Percentiles rank a stretch among this genome's conserved stretches.
Conservation (phyloP, 2,888 invertebrate genomes). For the Acronicta psi region DNA sequence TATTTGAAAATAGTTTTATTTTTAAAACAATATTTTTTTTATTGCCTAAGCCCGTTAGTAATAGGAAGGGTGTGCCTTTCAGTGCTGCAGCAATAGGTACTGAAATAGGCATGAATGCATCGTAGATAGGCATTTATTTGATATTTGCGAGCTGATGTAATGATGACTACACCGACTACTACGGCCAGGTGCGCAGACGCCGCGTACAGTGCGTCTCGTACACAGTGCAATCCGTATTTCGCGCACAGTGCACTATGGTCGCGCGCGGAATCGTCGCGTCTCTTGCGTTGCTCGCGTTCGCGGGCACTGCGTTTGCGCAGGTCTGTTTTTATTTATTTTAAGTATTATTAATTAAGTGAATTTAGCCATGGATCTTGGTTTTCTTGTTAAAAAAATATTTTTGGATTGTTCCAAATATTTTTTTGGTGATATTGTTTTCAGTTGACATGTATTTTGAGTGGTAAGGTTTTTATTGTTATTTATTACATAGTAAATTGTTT, state of each 20-base stretch:
- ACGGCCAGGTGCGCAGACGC: slow-evolving; percentile 34
- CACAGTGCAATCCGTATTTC: slow-evolving; percentile 31
- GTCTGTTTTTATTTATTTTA: slow-evolving; percentile 54
- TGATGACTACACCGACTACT: slow-evolving; percentile 1
- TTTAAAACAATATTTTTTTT: too few species aligned
- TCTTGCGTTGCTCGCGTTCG: slow-evolving; percentile 58
- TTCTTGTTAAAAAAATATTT: background rate
- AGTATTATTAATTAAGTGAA: slow-evolving; percentile 5
- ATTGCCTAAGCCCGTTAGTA: too few species aligned
- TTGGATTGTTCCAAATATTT: background rate
- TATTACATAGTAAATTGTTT: background rate
- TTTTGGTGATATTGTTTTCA: background rate
- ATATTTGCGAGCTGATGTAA: too few species aligned
- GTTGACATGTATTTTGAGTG: slow-evolving; percentile 1
- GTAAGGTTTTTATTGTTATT: slow-evolving; percentile 7
- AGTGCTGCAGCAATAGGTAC: too few species aligned
- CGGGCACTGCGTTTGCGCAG: slow-evolving; percentile 62
- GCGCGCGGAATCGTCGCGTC: slow-evolving; percentile 64
- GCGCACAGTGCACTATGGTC: slow-evolving; percentile 69
- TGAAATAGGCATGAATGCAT: too few species aligned
- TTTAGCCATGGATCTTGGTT: background rate
- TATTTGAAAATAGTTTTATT: too few species aligned
- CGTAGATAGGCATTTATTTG: too few species aligned
- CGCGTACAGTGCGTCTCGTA: slow-evolving; percentile 23
- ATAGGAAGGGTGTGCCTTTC: too few species aligned